Evolutionary conservation across 2,888 invertebrate genomes (phyloP), one percentile per base, ranked within the genome.

Genomic region (Acanthosepion lycidas): DNA sequence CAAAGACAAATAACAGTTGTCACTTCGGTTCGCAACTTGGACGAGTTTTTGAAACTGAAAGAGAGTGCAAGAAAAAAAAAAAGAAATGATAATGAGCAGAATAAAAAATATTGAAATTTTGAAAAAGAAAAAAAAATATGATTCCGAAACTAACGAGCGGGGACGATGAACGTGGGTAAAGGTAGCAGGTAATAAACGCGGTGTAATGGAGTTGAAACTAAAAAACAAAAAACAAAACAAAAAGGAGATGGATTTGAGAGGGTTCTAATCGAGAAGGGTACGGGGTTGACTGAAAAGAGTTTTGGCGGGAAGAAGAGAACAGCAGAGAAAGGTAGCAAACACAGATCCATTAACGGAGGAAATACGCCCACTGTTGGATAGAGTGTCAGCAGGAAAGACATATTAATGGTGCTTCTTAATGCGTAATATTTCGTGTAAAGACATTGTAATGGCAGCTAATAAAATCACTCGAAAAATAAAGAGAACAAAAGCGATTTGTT

Each of bases 361-460:
- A 78, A 78, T 78, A n/a, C 78, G n/a, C 78, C 78, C 78, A n/a
- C 12, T 78, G 78, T n/a, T 78, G 78, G 78, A 78, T 78, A n/a
- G n/a, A 78, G 78, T 78, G 78, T 78, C 78, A 78, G n/a, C 78
- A 78, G 78, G 78, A 78, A 78, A 78, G 78, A 33, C n/a, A 78
- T 78, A 78, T 78, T 78, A 78, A n/a, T n/a, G n/a, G n/a, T 78
- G n/a, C 78, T n/a, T n/a, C 78, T 78, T 78, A 78, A 78, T 78
- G 78, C 78, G 78, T 78, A 78, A 78, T 78, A 78, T 78, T n/a
- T 78, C 78, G n/a, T n/a, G 12, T 12, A 78, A 78, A 78, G 78
- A 78, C 78, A 78, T 78, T 78, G n/a, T 78, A 78, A n/a, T 78
- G n/a, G n/a, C 12, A n/a, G 78, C n/a, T n/a, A 78, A 78, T 78